These are phyloP conservation scores for Oophaga sylvatica DNA, from an alignment of 2,797 vertebrate genomes.

Conservation along the genomic window DNA sequence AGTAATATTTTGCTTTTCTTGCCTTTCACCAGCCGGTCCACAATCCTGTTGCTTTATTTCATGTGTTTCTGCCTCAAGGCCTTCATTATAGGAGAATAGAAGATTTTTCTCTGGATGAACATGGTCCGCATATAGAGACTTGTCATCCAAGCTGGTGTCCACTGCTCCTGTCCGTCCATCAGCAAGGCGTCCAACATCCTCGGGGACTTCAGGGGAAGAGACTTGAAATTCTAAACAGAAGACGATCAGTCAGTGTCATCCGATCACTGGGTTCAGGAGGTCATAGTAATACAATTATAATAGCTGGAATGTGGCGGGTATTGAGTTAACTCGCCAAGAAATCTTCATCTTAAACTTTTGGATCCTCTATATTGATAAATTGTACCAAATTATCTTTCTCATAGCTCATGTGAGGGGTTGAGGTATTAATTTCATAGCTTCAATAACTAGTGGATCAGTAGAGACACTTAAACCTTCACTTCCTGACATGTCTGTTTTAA, in stretches of 20 bases:
- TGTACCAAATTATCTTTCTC: not conserved
- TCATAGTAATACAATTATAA: constrained; percentile 26
- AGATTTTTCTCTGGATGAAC: constrained; percentile 64
- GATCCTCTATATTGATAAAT: not conserved
- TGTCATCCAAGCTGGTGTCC: constrained; percentile 70
- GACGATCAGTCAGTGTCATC: constrained; percentile 70
- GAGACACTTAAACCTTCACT: too few species aligned
- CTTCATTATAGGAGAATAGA: constrained; percentile 60
- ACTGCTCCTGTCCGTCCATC: constrained; percentile 67
- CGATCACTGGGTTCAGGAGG: constrained; percentile 31
- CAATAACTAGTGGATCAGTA: too few species aligned
- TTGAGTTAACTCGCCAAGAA: not conserved
- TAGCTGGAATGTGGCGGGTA: constrained; percentile 18
- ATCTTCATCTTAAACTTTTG: not conserved
- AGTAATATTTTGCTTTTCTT: constrained; percentile 60
- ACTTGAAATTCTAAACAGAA: constrained; percentile 79
- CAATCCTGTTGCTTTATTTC: constrained; percentile 44
- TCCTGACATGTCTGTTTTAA: too few species aligned
- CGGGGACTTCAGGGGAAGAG: constrained; percentile 69
- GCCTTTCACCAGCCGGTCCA: constrained; percentile 40
- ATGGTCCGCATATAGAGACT: constrained; percentile 67
- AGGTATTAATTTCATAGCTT: too few species aligned
- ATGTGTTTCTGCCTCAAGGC: constrained; percentile 58
- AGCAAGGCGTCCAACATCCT: constrained; percentile 70
- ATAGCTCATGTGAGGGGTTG: not conserved